Evolutionary conservation across 2,113 vertebrate species (phyloP).

Genomic region (Amazona guildingii): DNA sequence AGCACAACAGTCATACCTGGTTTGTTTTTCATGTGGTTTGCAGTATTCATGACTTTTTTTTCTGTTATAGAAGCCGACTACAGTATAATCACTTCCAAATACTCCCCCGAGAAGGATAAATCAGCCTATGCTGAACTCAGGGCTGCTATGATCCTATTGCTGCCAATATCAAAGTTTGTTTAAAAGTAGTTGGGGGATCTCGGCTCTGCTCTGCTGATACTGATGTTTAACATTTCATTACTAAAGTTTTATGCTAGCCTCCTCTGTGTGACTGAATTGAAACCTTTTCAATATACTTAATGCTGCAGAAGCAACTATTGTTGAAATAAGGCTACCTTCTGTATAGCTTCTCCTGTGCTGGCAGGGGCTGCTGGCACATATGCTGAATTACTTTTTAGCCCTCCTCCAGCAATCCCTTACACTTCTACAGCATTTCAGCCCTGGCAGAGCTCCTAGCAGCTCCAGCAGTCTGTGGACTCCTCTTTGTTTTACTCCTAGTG

Average conservation of each 20-base stretch:
- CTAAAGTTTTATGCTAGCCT: neutral
- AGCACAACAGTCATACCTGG: neutral
- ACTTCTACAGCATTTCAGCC: neutral
- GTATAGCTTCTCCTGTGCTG: neutral
- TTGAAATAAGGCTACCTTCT: neutral
- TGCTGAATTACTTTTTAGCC: neutral
- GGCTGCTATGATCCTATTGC: neutral
- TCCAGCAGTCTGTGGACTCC: rapidly evolving
- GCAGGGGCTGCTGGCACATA: neutral
- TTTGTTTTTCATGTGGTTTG: neutral
- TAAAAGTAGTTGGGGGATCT: conserved; percentile 28
- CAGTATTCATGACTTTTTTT: neutral
- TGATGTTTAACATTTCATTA: conserved; percentile 28
- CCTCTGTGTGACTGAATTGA: neutral
- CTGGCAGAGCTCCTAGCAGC: neutral
- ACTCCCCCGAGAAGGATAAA: conserved; percentile 52
- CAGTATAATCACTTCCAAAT: conserved; percentile 35
- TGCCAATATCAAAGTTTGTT: conserved; percentile 32
- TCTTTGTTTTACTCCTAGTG: neutral
- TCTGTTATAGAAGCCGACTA: conserved; percentile 22
- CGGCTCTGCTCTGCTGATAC: neutral
- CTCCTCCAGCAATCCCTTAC: neutral
- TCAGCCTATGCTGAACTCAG: neutral
- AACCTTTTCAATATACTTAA: neutral
- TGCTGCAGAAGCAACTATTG: neutral